Evolutionary conservation across 2,797 vertebrate genomes (phyloP).

Genomic region (Xiphorhynchus erythropygius): DNA sequence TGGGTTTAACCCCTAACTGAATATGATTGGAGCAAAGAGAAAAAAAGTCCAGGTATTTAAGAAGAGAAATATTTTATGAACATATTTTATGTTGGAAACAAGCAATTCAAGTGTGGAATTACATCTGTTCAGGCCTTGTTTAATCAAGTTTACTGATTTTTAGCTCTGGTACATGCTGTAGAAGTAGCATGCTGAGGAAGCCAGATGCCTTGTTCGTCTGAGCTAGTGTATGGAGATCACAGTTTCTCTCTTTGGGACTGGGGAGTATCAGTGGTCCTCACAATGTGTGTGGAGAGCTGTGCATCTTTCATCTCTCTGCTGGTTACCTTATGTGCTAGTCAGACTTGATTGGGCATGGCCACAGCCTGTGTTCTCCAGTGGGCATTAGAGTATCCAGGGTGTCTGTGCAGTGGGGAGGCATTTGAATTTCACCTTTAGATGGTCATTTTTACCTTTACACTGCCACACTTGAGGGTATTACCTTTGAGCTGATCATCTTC

Average conservation of each 20-base stretch:
- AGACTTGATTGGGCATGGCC: neutral
- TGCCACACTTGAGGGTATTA: neutral
- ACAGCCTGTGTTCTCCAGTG: neutral
- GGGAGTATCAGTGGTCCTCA: neutral
- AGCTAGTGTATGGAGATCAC: neutral
- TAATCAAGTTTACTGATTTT: neutral
- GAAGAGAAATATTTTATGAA: rapidly evolving
- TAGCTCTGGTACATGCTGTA: rapidly evolving
- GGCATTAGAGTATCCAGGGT: neutral
- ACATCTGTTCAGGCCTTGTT: neutral
- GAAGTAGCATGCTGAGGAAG: neutral
- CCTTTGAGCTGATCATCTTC: neutral
- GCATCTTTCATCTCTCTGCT: neutral
- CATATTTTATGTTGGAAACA: neutral
- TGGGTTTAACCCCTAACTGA: neutral
- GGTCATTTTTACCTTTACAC: rapidly evolving
- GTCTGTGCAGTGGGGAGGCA: neutral
- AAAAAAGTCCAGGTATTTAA: neutral
- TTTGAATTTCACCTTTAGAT: neutral
- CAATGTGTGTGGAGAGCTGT: neutral
- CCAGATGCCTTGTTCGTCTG: neutral
- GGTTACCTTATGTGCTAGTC: neutral
- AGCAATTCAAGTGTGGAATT: neutral
- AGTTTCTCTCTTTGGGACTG: neutral
- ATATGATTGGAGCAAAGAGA: neutral